Evolutionary conservation across 2,888 invertebrate species (phyloP).

Genomic region (Rotaria macrura): DNA sequence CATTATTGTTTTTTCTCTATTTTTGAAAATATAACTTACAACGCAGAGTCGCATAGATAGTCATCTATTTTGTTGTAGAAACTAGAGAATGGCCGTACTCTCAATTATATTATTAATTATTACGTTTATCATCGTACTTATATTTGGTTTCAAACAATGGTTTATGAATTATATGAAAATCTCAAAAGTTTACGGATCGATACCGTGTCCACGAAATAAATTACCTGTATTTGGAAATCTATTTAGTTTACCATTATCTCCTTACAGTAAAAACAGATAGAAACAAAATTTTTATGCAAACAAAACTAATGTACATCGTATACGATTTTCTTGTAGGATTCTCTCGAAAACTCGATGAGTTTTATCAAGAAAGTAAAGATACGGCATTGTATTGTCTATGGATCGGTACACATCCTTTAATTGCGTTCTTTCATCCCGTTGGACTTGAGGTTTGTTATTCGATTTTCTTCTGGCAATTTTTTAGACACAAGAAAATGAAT

Average conservation of each 20-base stretch:
- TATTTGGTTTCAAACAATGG: not conserved
- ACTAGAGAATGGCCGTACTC: not conserved
- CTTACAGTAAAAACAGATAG: not conserved
- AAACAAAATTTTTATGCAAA: not conserved
- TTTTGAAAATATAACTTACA: not conserved
- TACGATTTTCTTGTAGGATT: not conserved
- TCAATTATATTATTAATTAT: not conserved
- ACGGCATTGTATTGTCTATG: not conserved
- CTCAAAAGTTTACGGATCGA: not conserved
- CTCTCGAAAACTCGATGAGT: not conserved
- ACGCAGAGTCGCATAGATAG: too few relatives aligned
- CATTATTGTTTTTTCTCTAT: not conserved
- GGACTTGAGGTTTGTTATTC: not conserved
- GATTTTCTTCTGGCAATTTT: too few relatives aligned
- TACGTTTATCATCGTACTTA: not conserved
- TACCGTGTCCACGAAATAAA: not conserved
- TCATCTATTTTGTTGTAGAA: not conserved
- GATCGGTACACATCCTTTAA: not conserved
- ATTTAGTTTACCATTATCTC: not conserved
- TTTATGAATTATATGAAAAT: not conserved
- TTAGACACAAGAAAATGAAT: too few relatives aligned
- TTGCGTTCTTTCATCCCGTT: conserved; percentile 6
- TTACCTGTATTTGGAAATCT: not conserved
- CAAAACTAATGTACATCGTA: not conserved
- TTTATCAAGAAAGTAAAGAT: not conserved